phyloP scores from a whole-genome alignment of 1,140 invertebrate genomes.

The Lepidurus apus region DNA sequence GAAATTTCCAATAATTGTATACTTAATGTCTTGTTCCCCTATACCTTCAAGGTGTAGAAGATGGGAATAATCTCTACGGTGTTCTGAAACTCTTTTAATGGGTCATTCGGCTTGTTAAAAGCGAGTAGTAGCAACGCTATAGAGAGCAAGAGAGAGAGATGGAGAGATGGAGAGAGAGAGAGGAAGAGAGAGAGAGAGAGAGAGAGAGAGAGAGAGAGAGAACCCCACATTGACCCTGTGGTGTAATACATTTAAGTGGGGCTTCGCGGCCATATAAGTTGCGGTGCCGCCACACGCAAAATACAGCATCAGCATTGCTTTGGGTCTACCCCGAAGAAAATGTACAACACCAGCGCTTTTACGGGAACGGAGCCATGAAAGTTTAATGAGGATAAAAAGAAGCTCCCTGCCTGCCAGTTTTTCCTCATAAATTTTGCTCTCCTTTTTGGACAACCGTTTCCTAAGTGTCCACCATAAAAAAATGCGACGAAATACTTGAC shows the following conservation, averaged over 20 bases:
- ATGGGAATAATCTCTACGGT: too few species aligned
- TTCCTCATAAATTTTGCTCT: background rate
- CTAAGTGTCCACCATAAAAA: background rate
- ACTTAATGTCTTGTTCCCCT: too few species aligned
- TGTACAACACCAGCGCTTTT: background rate
- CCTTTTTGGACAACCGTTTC: too few species aligned
- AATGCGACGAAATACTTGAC: background rate
- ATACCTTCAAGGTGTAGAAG: too few species aligned
- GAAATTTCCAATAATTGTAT: too few species aligned
- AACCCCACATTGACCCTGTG: background rate
- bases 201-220: background rate
- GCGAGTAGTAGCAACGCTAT: background rate
- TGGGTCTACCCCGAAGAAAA: background rate
- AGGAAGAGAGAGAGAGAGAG: too few species aligned
- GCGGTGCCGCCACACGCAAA: background rate
- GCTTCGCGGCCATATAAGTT: background rate
- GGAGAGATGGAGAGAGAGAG: too few species aligned
- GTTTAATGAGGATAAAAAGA: background rate
- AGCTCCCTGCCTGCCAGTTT: background rate
- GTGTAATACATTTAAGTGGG: constrained; percentile 22
- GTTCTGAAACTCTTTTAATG: background rate
- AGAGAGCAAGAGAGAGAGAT: too few species aligned
- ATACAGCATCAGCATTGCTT: constrained; percentile 4
- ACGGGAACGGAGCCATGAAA: constrained; percentile 3
- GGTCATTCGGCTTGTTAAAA: background rate